Conservation (phyloP, 1,140 invertebrate species). For the Dysdera silvatica region DNA sequence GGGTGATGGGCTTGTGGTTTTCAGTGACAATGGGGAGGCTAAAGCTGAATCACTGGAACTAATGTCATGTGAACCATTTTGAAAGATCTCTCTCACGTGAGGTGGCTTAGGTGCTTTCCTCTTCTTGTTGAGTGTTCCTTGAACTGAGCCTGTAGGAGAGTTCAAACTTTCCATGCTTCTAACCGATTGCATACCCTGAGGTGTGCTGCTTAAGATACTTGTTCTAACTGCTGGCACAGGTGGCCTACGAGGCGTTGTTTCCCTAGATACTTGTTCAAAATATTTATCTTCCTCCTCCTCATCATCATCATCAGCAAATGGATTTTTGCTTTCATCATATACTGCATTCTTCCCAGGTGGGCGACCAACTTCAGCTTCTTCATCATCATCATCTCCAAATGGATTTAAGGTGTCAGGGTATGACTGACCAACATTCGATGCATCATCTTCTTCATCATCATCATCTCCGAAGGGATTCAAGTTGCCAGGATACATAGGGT, state of each 20-base stretch:
- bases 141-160: conserved; percentile 50
- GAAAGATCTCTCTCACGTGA: conserved; percentile 30
- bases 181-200: too few species aligned
- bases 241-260: too few species aligned
- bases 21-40: too few species aligned
- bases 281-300: conserved; percentile 25
- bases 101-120: conserved; percentile 55
- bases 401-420: conserved; percentile 36
- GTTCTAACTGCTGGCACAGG: too few species aligned
- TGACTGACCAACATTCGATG: background rate
- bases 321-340: conserved; percentile 48
- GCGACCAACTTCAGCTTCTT: conserved; percentile 39
- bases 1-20: conserved; percentile 17
- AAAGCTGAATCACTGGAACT: too few species aligned
- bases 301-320: conserved; percentile 51
- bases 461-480: conserved; percentile 59
- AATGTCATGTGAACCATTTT: conserved; percentile 8
- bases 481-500: conserved; percentile 64
- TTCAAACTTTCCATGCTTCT: too few species aligned
- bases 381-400: conserved; percentile 55
- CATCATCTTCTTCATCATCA: conserved; percentile 31
- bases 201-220: too few species aligned
- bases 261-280: too few species aligned
- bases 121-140: conserved; percentile 52
- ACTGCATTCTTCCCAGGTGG: background rate